Evolutionary conservation across 2,888 invertebrate genomes (phyloP).

Genomic region (Zygothrica quintamaculata): DNA sequence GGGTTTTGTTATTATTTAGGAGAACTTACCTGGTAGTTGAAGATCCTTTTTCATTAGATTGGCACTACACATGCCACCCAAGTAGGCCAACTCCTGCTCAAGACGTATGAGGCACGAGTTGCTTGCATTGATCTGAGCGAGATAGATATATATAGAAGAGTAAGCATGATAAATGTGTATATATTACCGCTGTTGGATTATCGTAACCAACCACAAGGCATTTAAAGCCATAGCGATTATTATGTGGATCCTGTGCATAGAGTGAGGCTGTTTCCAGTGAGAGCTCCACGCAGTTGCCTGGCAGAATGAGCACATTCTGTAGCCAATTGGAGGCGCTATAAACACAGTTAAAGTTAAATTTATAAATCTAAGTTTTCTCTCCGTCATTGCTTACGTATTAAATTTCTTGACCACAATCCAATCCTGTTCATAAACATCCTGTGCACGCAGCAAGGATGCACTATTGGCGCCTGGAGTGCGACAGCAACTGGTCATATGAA

Average conservation of each 20-base stretch:
- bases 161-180: too few relatives aligned
- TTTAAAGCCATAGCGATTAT: constrained; percentile 91
- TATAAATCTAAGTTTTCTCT: too few relatives aligned
- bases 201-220: constrained; percentile 93
- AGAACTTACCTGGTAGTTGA: constrained; percentile 86
- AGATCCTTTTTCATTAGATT: constrained; percentile 94
- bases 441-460: constrained; percentile 31
- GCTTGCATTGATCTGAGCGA: constrained; percentile 80
- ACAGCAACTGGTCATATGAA: constrained; percentile 76
- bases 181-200: constrained; percentile 87
- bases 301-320: constrained; percentile 92
- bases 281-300: constrained; percentile 97
- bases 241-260: constrained; percentile 95
- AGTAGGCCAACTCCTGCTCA: constrained; percentile 95
- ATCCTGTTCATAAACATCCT: constrained; percentile 78
- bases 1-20: too few relatives aligned
- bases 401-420: constrained; percentile 89
- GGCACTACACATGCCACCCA: constrained; percentile 96
- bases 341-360: too few relatives aligned
- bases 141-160: constrained; percentile 14
- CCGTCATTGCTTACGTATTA: constrained; percentile 85
- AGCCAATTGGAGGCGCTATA: constrained; percentile 89
- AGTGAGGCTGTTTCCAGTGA: constrained; percentile 98
- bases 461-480: constrained; percentile 55
- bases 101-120: constrained; percentile 86